These are phyloP conservation scores for Hirtodrosophila confusa DNA, from an alignment of 2,888 invertebrate species.

Conservation along the genomic window DNA sequence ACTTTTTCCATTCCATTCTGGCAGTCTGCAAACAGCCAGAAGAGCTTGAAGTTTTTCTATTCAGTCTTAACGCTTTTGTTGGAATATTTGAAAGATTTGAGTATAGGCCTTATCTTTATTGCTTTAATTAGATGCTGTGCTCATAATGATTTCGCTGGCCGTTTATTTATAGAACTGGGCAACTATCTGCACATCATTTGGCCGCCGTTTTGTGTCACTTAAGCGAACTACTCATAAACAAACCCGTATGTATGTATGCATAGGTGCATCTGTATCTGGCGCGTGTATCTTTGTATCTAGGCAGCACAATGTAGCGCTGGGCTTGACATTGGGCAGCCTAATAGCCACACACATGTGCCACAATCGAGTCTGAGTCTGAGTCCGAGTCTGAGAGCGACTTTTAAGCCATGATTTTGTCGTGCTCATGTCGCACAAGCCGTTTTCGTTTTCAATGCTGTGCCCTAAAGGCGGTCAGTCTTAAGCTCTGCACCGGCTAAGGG, in stretches of 20 bases:
- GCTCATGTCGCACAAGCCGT: constrained; percentile 74
- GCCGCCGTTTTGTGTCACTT: constrained; percentile 77
- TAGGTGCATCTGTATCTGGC: constrained; percentile 61
- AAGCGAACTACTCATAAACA: constrained; percentile 68
- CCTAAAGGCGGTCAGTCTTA: constrained; percentile 71
- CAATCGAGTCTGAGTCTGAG: constrained; percentile 31
- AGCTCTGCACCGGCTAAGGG: constrained; percentile 7
- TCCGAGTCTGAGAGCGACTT: constrained; percentile 32
- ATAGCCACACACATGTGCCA: constrained; percentile 50
- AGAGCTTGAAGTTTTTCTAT: not conserved
- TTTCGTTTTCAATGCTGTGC: constrained; percentile 74
- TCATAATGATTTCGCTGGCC: constrained; percentile 43
- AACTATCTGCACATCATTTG: constrained; percentile 76
- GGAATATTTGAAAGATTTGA: constrained; percentile 1
- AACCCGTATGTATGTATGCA: constrained; percentile 52
- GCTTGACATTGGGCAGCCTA: constrained; percentile 56
- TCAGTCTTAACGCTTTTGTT: constrained; percentile 4
- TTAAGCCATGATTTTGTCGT: constrained; percentile 74
- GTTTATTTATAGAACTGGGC: constrained; percentile 67
- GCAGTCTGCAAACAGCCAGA: too few relatives aligned
- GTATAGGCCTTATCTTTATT: constrained; percentile 50
- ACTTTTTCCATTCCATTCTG: too few relatives aligned
- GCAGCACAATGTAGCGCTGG: constrained; percentile 41
- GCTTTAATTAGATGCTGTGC: constrained; percentile 58
- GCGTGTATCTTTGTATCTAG: constrained; percentile 63